A percentile compares a stretch with the other conserved stretches of the same genome.
Conservation (phyloP, 2,113 vertebrate species). For the Halcyon senegalensis region DNA sequence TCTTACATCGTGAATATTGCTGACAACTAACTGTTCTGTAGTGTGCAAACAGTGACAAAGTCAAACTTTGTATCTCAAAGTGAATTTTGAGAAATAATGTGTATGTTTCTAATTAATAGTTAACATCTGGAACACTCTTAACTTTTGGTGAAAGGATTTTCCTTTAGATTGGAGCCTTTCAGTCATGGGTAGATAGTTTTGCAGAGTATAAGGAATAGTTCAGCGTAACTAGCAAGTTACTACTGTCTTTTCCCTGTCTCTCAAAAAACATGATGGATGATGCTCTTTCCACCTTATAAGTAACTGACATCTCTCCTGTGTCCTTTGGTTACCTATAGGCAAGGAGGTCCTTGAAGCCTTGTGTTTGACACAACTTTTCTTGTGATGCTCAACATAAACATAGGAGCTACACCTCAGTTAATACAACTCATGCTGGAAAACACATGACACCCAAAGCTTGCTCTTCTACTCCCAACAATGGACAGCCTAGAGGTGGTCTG, state of each 20-base stretch:
- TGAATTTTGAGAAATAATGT: not conserved
- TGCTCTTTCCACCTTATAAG: not conserved
- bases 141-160: not conserved
- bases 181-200: not conserved
- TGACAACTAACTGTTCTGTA: not conserved
- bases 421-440: not conserved
- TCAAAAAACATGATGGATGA: not conserved
- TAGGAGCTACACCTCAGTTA: not conserved
- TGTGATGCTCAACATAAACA: not conserved
- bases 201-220: not conserved
- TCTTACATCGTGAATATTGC: not conserved
- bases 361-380: not conserved
- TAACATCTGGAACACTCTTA: not conserved
- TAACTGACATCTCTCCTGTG: not conserved
- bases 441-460: fast-evolving
- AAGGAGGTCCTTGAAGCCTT: not conserved
- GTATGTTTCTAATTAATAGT: not conserved
- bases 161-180: not conserved
- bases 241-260: not conserved
- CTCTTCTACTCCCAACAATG: not conserved
- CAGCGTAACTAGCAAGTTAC: not conserved
- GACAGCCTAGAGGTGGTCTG: not conserved
- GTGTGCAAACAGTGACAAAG: not conserved
- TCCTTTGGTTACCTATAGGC: not conserved
- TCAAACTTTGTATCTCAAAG: not conserved